Evolutionary conservation across 2,113 vertebrate species (phyloP).

Genomic region (Rhombomys opimus): DNA sequence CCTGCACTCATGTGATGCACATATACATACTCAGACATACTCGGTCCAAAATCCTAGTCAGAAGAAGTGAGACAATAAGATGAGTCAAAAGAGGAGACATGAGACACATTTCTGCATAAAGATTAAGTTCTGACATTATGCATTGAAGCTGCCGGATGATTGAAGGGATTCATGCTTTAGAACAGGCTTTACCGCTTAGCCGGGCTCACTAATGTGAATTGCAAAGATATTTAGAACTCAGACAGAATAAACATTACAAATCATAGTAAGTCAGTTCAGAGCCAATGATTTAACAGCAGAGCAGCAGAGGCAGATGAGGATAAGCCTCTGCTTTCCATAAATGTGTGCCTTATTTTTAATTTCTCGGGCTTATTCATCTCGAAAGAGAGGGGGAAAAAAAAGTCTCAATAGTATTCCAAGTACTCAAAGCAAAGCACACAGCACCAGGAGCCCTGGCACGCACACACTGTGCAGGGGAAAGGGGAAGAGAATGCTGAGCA

Average conservation of each 20-base stretch:
- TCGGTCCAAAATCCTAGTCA: slow-evolving; percentile 9
- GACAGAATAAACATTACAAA: slow-evolving; percentile 23
- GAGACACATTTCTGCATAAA: not conserved
- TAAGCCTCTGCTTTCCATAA: not conserved
- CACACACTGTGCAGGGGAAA: not conserved
- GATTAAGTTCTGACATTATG: not conserved
- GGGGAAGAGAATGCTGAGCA: not conserved
- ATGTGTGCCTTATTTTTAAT: not conserved
- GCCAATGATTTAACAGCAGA: not conserved
- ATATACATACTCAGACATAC: not conserved
- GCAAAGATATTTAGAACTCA: slow-evolving; percentile 40
- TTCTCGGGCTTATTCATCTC: slow-evolving; percentile 15
- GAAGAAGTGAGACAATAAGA: slow-evolving; percentile 3
- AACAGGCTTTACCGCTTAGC: slow-evolving; percentile 17
- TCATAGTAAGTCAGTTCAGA: not conserved
- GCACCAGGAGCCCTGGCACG: not conserved
- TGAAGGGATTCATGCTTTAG: slow-evolving; percentile 15
- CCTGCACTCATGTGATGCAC: not conserved
- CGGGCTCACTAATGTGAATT: not conserved
- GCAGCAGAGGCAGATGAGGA: not conserved
- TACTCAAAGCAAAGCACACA: not conserved
- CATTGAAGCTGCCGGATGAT: not conserved
- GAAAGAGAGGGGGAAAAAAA: not conserved
- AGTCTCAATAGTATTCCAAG: not conserved
- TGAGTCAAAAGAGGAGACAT: not conserved